A percentile compares a stretch with the other conserved stretches of the same genome.
Evolutionary conservation across 2,888 invertebrate species (phyloP).

Genomic region (Rotaria socialis): DNA sequence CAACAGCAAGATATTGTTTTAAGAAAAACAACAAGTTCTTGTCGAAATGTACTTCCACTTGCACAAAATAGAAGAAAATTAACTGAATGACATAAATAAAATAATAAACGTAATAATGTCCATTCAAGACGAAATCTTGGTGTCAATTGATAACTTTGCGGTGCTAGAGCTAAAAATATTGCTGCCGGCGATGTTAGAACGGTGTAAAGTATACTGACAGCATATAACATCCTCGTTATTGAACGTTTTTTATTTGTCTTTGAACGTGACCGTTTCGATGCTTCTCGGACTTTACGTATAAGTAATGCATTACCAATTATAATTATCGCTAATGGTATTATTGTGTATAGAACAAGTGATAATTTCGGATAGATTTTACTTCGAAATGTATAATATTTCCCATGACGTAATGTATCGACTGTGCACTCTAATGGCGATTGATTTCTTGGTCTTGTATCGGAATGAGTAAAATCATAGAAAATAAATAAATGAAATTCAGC

Average conservation of each 20-base stretch:
- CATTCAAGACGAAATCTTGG: background rate
- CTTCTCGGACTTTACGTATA: constrained; percentile 2
- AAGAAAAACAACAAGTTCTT: background rate
- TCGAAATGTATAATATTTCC: background rate
- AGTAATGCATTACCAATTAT: background rate
- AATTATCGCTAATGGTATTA: constrained; percentile 1
- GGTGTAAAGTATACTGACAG: constrained; percentile 13
- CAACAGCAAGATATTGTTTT: background rate
- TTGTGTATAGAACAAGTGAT: background rate
- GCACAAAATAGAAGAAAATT: constrained; percentile 20
- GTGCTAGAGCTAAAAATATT: background rate
- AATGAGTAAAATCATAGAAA: background rate
- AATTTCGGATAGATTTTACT: background rate
- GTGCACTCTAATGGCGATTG: background rate
- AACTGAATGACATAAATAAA: constrained; percentile 36
- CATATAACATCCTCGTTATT: constrained; percentile 24
- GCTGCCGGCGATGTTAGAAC: constrained; percentile 14
- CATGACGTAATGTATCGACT: background rate
- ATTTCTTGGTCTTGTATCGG: background rate
- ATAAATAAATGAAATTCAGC: constrained; percentile 11
- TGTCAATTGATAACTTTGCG: background rate
- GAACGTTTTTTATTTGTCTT: background rate
- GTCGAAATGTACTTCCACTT: background rate
- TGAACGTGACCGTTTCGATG: background rate
- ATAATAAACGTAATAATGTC: constrained; percentile 19